Percentiles rank a stretch among this genome's conserved stretches.
phyloP scores from a whole-genome alignment of 2,888 invertebrate species.

The Oeneis ivallda region DNA sequence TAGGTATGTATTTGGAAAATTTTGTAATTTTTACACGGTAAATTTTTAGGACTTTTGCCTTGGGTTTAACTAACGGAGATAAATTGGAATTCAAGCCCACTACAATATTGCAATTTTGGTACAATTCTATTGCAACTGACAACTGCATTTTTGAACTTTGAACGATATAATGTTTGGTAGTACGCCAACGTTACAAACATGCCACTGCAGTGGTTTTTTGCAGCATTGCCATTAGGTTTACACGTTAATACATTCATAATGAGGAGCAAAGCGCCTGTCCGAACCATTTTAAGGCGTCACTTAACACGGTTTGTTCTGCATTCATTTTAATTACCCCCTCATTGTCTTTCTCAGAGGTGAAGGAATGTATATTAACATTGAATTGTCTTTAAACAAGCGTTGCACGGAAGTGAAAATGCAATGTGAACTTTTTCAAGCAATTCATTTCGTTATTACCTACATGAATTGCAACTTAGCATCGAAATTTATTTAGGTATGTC shows the following conservation, averaged over 20 bases:
- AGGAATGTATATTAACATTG: slow-evolving; percentile 9
- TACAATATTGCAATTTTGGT: too few species aligned
- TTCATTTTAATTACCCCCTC: slow-evolving; percentile 1
- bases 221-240: background rate
- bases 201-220: background rate
- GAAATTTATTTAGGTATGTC: too few species aligned
- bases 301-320: background rate
- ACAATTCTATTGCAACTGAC: too few species aligned
- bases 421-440: background rate
- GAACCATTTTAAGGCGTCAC: slow-evolving; percentile 1
- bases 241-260: background rate
- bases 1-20: too few species aligned
- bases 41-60: too few species aligned
- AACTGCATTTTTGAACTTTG: too few species aligned
- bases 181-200: too few species aligned
- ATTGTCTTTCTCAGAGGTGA: slow-evolving; percentile 11
- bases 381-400: background rate
- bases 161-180: too few species aligned
- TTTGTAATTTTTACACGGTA: too few species aligned
- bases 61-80: too few species aligned
- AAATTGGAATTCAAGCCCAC: too few species aligned
- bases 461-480: background rate
- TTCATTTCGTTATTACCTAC: background rate
- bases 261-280: background rate
- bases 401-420: slow-evolving; percentile 6